Conservation (phyloP, 1,140 invertebrate species). For the Diuraphis noxia region DNA sequence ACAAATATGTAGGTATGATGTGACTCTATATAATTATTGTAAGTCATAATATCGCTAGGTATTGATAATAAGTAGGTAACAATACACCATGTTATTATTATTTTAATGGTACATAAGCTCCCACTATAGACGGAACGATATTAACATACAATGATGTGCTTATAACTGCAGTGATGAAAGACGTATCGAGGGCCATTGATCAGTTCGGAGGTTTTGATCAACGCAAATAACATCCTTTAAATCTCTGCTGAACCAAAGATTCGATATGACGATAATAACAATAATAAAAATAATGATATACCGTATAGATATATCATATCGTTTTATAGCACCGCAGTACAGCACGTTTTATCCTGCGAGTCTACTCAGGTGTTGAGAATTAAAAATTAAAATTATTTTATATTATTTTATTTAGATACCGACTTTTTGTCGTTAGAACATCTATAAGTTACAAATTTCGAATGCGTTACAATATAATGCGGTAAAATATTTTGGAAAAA, state of each 20-base stretch:
- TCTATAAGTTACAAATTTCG: not conserved
- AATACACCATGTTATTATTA: constrained; percentile 1
- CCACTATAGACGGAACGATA: not conserved
- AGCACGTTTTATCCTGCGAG: not conserved
- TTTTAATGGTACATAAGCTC: not conserved
- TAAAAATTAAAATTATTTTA: not conserved
- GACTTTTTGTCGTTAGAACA: not conserved
- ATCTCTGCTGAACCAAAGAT: not conserved
- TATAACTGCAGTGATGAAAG: not conserved
- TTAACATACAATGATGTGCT: not conserved
- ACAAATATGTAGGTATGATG: not conserved
- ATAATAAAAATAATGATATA: not conserved
- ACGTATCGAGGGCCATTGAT: not conserved
- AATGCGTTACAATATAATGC: not conserved
- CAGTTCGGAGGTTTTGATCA: not conserved
- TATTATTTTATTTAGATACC: not conserved
- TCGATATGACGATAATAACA: not conserved
- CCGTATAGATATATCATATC: not conserved
- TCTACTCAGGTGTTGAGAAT: not conserved
- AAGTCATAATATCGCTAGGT: not conserved
- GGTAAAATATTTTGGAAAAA: not conserved
- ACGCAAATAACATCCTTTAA: not conserved
- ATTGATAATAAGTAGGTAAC: constrained; percentile 1
- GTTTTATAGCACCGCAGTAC: not conserved
- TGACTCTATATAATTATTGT: constrained; percentile 3